A percentile compares a stretch with the other conserved stretches of the same genome.
phyloP scores from a whole-genome alignment of 2,797 vertebrate species.

The Phoebastria nigripes region DNA sequence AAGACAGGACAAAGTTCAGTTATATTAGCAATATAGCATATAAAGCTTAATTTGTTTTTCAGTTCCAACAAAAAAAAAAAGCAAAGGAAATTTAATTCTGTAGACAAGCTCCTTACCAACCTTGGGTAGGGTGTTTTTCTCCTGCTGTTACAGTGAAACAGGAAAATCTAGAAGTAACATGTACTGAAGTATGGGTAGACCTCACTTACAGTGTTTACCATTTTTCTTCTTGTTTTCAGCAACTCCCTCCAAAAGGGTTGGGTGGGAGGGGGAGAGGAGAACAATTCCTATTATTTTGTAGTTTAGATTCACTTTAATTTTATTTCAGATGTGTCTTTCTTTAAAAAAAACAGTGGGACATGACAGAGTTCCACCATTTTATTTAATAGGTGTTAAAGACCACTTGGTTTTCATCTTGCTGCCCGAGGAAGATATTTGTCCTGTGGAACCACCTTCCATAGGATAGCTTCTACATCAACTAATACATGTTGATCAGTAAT shows the following conservation, averaged over 20 bases:
- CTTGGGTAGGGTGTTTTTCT: rapidly evolving
- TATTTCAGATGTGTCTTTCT: not conserved
- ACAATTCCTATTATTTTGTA: not conserved
- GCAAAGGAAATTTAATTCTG: not conserved
- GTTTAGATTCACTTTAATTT: not conserved
- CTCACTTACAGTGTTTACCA: not conserved
- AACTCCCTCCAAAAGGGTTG: not conserved
- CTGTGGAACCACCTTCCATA: not conserved
- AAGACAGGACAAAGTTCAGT: not conserved
- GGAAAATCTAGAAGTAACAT: not conserved
- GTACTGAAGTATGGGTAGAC: not conserved
- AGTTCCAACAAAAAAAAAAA: not conserved
- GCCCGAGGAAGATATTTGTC: not conserved
- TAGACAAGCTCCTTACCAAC: not conserved
- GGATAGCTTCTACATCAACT: not conserved
- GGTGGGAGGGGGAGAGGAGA: not conserved
- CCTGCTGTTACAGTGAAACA: not conserved
- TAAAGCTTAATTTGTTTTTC: not conserved
- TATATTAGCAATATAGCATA: not conserved
- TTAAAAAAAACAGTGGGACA: not conserved
- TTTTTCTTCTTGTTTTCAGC: not conserved
- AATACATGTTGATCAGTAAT: not conserved
- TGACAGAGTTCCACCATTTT: not conserved
- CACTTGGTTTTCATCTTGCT: not conserved
- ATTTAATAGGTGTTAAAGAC: not conserved